Base-by-base conservation (phyloP, 2,888 invertebrate genomes). In the Leptopterna dolabrata region DNA sequence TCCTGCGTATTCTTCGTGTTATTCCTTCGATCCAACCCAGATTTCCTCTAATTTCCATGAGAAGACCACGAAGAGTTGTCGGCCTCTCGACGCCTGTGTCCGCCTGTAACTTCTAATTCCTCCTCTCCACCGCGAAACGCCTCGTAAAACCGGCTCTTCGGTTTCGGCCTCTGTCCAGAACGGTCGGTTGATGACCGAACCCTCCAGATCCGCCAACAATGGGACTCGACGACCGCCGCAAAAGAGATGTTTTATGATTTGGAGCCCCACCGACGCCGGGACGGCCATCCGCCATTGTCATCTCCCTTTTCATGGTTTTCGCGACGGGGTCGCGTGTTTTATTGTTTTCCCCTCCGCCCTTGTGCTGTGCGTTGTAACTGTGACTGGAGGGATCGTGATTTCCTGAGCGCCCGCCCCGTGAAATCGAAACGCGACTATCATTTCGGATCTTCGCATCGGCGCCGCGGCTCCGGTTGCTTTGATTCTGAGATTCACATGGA, bases 191-290 rank as follows among this genome's bases (percentile, higher is more conserved):
- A 63, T 19, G 63, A 63, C 27, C 13, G 63, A 27, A 63, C 19
- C 63, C 63, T 63, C 27, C 63, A 63, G 63, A 63, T 63, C 63
- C 24, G 2, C 9, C 24, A 24, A 63, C 63, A 63, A 63, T 63
- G 63, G 63, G 63, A 63, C 24, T 63, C 27, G 63, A 24, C 63
- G 24, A 24, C 63, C 6, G 63, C 27, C 63, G 24, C 63, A 63
- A 63, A 63, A 63, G 63, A 63, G 63, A 63, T 63, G 63, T 63
- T 63, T 36, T 63, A 63, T 63, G 63, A 63, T 63, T 63, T 63
- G 63, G 24, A 63, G 24, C 24, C 19, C 63, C 24, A 63, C 63
- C 63, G 63, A 63, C 63, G 63, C 63, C 63, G 13, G 24, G 27
- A 24, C 7, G 24, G 11, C 63, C 24, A 24, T 11, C 63, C 24